These are phyloP conservation scores for Paracyclopina nana DNA, from an alignment of 1,140 invertebrate species.

Conservation along the genomic window DNA sequence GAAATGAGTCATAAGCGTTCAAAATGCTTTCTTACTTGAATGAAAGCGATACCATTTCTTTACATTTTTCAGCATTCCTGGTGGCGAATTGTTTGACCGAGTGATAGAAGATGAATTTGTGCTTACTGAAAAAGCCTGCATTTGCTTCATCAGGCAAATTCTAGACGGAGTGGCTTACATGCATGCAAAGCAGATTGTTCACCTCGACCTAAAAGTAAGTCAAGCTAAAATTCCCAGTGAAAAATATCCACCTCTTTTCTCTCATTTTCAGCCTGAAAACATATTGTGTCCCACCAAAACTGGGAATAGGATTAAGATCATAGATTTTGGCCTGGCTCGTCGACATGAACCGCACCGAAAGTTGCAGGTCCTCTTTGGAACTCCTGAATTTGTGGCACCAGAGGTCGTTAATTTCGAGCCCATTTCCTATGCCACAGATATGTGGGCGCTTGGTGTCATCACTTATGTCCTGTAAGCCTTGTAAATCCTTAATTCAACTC, in stretches of 20 bases:
- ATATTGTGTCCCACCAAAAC: slow-evolving; percentile 82
- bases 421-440: slow-evolving; percentile 80
- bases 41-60: slow-evolving; percentile 6
- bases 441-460: slow-evolving; percentile 96
- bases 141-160: slow-evolving; percentile 89
- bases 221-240: slow-evolving; percentile 12
- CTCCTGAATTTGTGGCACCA: slow-evolving; percentile 92
- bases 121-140: slow-evolving; percentile 79
- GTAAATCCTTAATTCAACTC: no score
- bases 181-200: slow-evolving; percentile 76
- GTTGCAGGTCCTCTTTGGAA: slow-evolving; percentile 81
- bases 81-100: slow-evolving; percentile 90
- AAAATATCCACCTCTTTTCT: slow-evolving; percentile 16
- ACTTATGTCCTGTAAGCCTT: slow-evolving; percentile 87
- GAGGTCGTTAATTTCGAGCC: slow-evolving; percentile 96
- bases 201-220: slow-evolving; percentile 83
- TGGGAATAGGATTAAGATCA: slow-evolving; percentile 92
- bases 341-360: slow-evolving; percentile 80
- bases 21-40: no score
- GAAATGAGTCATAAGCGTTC: no score
- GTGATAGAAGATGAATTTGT: slow-evolving; percentile 96
- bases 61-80: slow-evolving; percentile 51
- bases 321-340: slow-evolving; percentile 85
- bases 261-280: slow-evolving; percentile 65
- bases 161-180: slow-evolving; percentile 92